These are phyloP conservation scores for Mnemiopsis leidyi DNA, from an alignment of 37 sponge, comb jelly and placozoan species.

Conservation along the genomic window DNA sequence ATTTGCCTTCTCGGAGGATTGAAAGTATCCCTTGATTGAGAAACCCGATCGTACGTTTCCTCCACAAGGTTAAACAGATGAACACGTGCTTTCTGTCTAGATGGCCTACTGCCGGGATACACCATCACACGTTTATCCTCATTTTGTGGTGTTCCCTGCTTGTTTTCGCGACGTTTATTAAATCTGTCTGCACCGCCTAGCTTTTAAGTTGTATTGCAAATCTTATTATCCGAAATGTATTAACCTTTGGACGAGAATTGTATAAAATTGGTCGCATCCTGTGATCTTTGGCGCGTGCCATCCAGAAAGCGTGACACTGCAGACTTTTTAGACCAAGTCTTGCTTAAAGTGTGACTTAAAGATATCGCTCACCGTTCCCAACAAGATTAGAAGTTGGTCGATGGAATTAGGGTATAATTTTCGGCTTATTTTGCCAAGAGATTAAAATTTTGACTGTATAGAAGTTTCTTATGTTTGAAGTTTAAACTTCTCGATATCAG, in stretches of 20 bases:
- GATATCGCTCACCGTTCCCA: too few relatives aligned
- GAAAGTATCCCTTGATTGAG: neutral
- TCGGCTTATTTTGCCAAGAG: too few relatives aligned
- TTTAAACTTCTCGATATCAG: too few relatives aligned
- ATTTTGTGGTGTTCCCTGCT: neutral
- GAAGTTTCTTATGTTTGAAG: too few relatives aligned
- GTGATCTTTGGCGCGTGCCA: neutral
- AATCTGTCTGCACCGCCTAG: neutral
- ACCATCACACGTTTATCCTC: neutral
- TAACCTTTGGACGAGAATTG: neutral
- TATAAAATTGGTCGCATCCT: neutral
- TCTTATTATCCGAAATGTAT: neutral
- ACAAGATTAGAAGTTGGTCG: too few relatives aligned
- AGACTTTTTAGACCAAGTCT: neutral
- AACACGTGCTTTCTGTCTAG: neutral
- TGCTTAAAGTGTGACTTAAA: too few relatives aligned
- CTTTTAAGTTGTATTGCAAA: neutral
- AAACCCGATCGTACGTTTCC: neutral
- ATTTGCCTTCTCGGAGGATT: neutral
- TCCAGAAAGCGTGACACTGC: neutral
- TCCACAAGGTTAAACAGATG: neutral
- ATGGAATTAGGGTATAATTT: too few relatives aligned
- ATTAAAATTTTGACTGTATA: too few relatives aligned
- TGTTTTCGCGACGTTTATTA: neutral
- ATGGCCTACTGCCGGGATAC: neutral